Conservation (phyloP, 2,888 invertebrate genomes). For the Dasysyrphus albostriatus region DNA sequence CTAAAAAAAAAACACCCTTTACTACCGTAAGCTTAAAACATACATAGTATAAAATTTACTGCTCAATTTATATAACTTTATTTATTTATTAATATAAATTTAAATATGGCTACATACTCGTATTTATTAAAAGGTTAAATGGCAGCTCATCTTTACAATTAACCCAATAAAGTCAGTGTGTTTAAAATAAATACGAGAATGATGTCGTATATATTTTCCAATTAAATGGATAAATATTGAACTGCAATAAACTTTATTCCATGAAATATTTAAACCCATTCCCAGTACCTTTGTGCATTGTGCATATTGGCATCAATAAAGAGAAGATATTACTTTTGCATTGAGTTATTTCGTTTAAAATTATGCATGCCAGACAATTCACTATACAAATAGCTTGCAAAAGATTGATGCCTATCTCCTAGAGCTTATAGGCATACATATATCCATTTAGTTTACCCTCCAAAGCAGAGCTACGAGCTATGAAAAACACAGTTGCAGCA, state of each 20-base stretch:
- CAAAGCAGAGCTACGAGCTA: neutral
- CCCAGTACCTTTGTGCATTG: neutral
- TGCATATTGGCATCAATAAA: neutral
- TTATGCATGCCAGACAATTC: constrained; percentile 13
- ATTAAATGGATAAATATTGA: neutral
- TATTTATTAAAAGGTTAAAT: no score
- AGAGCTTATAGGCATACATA: no score
- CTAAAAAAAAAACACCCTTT: no score
- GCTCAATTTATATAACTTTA: no score
- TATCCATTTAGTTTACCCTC: neutral
- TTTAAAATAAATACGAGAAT: no score
- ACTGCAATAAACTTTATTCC: neutral
- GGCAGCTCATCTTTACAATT: no score
- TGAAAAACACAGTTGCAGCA: constrained; percentile 5
- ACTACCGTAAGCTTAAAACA: no score
- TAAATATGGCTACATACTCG: no score
- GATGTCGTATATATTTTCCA: no score
- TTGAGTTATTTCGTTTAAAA: constrained; percentile 13
- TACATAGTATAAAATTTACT: no score
- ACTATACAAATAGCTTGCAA: constrained; percentile 6
- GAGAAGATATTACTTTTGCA: neutral
- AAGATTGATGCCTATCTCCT: constrained; percentile 30
- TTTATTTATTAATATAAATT: no score
- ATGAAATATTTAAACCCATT: neutral
- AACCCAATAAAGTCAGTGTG: no score